phyloP scores from a whole-genome alignment of 2,888 invertebrate genomes.

The Therioaphis trifolii region DNA sequence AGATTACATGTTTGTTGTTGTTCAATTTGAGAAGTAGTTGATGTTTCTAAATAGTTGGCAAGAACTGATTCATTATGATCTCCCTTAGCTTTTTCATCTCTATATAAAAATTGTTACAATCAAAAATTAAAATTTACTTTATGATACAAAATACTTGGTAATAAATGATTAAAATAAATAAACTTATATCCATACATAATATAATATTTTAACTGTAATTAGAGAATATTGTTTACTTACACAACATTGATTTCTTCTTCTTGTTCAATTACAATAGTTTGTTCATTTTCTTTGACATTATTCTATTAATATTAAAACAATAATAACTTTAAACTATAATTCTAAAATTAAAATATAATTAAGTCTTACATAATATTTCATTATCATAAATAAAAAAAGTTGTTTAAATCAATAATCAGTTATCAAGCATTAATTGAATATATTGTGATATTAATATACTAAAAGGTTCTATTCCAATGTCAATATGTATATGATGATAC shows the following conservation, averaged over 20 bases:
- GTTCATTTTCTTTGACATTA: constrained; percentile 30
- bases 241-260: background rate
- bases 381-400: too few relatives aligned
- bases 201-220: background rate
- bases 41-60: constrained; percentile 54
- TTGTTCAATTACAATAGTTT: background rate
- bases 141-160: background rate
- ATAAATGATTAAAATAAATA: background rate
- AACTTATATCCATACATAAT: background rate
- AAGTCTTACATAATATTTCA: too few relatives aligned
- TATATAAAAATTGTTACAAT: background rate
- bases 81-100: constrained; percentile 44
- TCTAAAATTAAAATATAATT: too few relatives aligned
- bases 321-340: too few relatives aligned
- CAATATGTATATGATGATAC: too few relatives aligned
- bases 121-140: background rate
- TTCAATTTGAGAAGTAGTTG: constrained; percentile 31
- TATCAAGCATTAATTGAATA: too few relatives aligned
- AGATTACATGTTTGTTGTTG: constrained; percentile 30
- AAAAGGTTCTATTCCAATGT: too few relatives aligned
- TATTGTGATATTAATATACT: too few relatives aligned
- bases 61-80: constrained; percentile 56
- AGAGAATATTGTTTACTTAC: constrained; percentile 30
- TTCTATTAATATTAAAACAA: constrained; percentile 35
- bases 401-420: too few relatives aligned